Base-by-base conservation (phyloP, 2,797 vertebrate species). In the Aldrovandia affinis region DNA sequence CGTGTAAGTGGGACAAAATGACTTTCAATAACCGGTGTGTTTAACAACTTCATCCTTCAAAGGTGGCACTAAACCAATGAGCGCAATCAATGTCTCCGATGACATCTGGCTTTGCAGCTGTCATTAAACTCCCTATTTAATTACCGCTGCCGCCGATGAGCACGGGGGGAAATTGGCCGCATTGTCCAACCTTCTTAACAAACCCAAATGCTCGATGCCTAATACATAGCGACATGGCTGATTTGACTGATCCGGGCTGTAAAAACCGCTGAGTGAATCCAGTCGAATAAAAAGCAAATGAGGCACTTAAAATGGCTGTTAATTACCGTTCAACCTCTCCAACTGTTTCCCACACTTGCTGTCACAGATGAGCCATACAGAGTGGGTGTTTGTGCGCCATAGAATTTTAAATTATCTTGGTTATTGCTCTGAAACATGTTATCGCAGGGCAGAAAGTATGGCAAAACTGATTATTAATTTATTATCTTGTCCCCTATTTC, bases 101-200 rank as follows among this genome's bases (percentile, higher is more conserved):
- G 94, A 94, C 92, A 93, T 93, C 91, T 93, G 92, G 90, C 92
- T 91, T 91, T 89, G 90, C 92, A 93, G 93, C 92, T 93, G 92
- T 93, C 92, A 89, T 87, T 87, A 88, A 86, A 89, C 87, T 86
- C 89, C 85, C 90, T 89, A 87, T 90, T 93, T 93, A 94, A 94
- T 93, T 93, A 92, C 91, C 91, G 90, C 91, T 92, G 92, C 89
- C 18, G 88, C 84, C 83, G 89, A 91, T 57, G 86, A 87, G 87
- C 84, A 85, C 25, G 86, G 88, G 88, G 88, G 92, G 87, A 90
- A 91, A 90, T 90, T 90, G 89, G 90, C 93, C 91, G 92, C 91
- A 91, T 93, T 92, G 91, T 91, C 92, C 88, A 88, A 88, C 84
- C 90, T 86, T 88, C 89, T 89, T 90, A 88, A 14, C 78, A 15